phyloP scores from a whole-genome alignment of 2,113 vertebrate species.

The Bufo gargarizans region DNA sequence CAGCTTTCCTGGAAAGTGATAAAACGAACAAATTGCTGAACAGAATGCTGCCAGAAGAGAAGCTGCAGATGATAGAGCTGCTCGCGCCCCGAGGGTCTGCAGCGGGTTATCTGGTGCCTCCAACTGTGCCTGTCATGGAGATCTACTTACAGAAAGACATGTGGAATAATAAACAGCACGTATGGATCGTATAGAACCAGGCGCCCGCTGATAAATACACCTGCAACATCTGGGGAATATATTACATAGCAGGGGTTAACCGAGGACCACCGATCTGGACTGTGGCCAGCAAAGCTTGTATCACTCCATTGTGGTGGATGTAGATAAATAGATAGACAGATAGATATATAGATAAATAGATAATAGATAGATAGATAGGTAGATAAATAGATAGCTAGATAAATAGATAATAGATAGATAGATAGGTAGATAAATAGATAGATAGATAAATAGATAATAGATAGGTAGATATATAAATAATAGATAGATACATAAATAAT shows the following conservation, averaged over 20 bases:
- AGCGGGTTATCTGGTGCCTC: not conserved
- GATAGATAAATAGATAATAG: no score
- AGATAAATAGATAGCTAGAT: no score
- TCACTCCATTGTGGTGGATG: no score
- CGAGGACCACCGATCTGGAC: conserved; percentile 13
- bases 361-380: no score
- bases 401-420: no score
- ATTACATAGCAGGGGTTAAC: not conserved
- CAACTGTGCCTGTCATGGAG: not conserved
- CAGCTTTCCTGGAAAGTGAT: not conserved
- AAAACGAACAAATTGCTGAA: not conserved
- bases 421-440: no score
- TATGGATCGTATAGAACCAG: conserved; percentile 17
- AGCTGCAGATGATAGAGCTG: not conserved
- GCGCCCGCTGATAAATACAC: not conserved
- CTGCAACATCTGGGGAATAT: not conserved
- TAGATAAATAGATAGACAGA: no score
- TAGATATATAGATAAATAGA: no score
- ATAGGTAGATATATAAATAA: no score
- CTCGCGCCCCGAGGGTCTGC: not conserved
- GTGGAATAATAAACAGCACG: not conserved
- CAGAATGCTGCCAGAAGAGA: not conserved
- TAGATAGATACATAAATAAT: no score
- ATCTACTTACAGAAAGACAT: not conserved
- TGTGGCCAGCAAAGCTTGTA: not conserved